These are phyloP conservation scores for Peromyscus leucopus DNA, from an alignment of 2,113 vertebrate genomes.

Conservation along the genomic window DNA sequence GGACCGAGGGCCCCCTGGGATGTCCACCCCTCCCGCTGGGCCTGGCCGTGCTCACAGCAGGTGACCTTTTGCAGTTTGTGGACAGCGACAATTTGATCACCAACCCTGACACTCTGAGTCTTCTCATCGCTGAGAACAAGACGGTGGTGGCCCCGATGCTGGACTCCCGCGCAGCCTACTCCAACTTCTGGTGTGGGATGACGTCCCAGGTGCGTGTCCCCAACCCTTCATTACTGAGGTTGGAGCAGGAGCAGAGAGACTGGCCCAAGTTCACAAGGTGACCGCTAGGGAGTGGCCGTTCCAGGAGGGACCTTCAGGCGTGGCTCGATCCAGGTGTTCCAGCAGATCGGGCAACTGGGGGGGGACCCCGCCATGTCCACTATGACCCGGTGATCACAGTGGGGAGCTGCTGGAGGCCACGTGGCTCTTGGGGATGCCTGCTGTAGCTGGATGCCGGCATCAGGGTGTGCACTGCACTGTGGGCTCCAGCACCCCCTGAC, in stretches of 20 bases:
- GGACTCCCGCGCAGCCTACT: constrained; percentile 95
- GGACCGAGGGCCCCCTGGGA: no score
- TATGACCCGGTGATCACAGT: neutral
- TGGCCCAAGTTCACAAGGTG: neutral
- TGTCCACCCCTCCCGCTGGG: neutral
- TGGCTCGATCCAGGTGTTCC: neutral
- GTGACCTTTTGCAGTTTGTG: constrained; percentile 85
- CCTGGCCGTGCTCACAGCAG: accelerated
- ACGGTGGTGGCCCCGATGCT: constrained; percentile 95
- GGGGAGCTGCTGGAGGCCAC: neutral
- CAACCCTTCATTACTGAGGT: neutral
- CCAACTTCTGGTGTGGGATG: constrained; percentile 99
- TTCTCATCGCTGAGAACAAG: constrained; percentile 94
- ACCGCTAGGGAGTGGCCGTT: no score
- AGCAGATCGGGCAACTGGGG: neutral
- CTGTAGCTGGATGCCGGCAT: neutral
- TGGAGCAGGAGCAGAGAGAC: neutral
- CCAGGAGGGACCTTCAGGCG: neutral
- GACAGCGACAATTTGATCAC: constrained; percentile 95
- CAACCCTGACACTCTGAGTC: constrained; percentile 90
- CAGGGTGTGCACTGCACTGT: neutral
- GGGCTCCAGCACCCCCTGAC: neutral
- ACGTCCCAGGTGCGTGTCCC: constrained; percentile 88
- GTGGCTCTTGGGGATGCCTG: neutral
- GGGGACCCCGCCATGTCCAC: neutral